Evolutionary conservation across 2,888 invertebrate genomes (phyloP), one percentile per base, ranked within the genome.

Genomic region (Ariolimax columbianus): DNA sequence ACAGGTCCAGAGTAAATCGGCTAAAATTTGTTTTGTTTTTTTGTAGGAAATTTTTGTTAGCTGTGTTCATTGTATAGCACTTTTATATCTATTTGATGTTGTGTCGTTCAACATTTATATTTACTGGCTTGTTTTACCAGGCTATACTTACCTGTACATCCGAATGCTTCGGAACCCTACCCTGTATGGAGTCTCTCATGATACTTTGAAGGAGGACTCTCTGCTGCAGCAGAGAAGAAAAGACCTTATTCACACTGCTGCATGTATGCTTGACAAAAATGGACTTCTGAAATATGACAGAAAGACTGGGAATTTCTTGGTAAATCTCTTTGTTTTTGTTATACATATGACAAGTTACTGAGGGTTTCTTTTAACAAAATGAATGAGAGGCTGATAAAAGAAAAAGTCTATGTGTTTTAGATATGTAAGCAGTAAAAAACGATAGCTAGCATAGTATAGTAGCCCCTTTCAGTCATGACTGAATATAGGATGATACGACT

Each of bases 131-230:
- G 23, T 40, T 43, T 68, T 47, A 51, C 55, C 88, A 93, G 94
- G 98, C 0, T 99, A 99, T 94, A 98, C 98, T 0, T 99, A 99
- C 94, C 95, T 99, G 0, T 99, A 98, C 94, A 97, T 99, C 38
- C 94, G 99, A 72, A 98, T 99, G 99, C 94, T 98, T 75, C 96
- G 98, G 0, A 97, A 97, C 91, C 98, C 99, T 0, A 96, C 96
- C 0, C 94, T 99, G 38, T 99, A 99, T 94, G 98, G 98, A 0
- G 96, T 99, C n/a, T 95, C 96, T 0, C 90, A 91, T 83, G 94
- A 94, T 78, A 86, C 90, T 75, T 92, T 96, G 26, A 96, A 97
- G 89, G 96, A 97, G 43, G 99, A 99, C 94, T 96, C 96, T 0
- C 94, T 97, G 19, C 94, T 99, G 88, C 98, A 99, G 92, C 96